Evolutionary conservation across 2,797 vertebrate genomes (phyloP), one percentile per base, ranked within the genome.

Genomic region (Crypturellus tataupa): DNA sequence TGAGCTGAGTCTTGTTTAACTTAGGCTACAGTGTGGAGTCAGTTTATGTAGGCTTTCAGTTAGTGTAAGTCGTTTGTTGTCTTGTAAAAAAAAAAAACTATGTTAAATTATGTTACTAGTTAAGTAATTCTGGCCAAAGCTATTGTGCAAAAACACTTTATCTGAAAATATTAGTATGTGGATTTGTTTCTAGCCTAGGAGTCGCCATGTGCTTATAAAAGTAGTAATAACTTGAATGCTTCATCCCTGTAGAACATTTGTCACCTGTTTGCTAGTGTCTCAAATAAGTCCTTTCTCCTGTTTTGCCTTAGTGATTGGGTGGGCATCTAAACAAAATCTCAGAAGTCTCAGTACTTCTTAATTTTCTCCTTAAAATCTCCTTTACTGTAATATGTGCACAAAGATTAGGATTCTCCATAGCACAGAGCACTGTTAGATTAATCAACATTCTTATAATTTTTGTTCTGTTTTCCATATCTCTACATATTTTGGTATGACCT

Each of bases 21-120:
- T 87, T 59, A 65, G 60, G 31, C 3, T 12, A 55, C 51, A 77
- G 33, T 10, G 42, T 81, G 68, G 59, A 80, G 90, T 95, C 79
- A 80, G 40, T 85, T 90, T 94, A 31, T 44, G 47, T 79, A 88
- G 80, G 81, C 62, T 95, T 76, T 83, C 76, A 64, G 89, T 80
- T 83, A 56, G 53, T 80, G 17, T 33, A 64, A 91, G 13, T 10
- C 62, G 83, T 90, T 65, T 90, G 81, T 75, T 91, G 53, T 89
- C 80, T 77, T 78, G 77, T 42, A 40, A 40, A 49, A 73, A 93
- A 67, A n/a, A n/a, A n/a, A n/a, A n/a, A 85, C 80, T 56, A 68
- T 42, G 82, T 70, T 69, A 72, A 94, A 85, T 82, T 58, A 68
- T 42, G 82, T 70, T 69, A 72, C 89, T 77, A 80, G 51, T 55